phyloP scores from a whole-genome alignment of 1,140 invertebrate species.

The Agrypnia vestita region DNA sequence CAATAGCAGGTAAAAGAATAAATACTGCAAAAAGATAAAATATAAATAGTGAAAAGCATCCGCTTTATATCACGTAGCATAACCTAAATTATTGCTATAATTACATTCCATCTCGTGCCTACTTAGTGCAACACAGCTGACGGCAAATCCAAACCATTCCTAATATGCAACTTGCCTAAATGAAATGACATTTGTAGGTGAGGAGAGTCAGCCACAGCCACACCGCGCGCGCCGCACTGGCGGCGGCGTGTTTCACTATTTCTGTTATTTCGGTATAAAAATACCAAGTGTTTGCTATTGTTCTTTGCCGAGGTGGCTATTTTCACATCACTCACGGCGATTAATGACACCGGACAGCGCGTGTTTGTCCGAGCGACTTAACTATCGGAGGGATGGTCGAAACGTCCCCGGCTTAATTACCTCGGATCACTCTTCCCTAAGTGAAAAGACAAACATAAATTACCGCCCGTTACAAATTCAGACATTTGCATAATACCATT shows the following conservation, averaged over 20 bases:
- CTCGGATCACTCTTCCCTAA: background rate
- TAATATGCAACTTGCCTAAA: too few species aligned
- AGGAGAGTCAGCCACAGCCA: too few species aligned
- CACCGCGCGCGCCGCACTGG: background rate
- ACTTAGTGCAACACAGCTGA: too few species aligned
- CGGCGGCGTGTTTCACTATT: background rate
- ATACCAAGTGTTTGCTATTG: conserved; percentile 22
- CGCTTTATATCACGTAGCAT: too few species aligned
- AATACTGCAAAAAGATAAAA: too few species aligned
- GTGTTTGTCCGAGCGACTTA: conserved; percentile 12
- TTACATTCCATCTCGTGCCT: too few species aligned
- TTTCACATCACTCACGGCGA: conserved; percentile 19
- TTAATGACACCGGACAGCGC: conserved; percentile 12
- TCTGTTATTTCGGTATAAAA: background rate
- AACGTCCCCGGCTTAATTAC: conserved; percentile 6
- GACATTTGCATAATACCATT: too few species aligned
- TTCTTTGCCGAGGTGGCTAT: conserved; percentile 17
- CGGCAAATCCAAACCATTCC: too few species aligned
- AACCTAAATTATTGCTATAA: too few species aligned
- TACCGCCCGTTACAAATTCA: background rate
- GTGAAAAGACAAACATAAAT: conserved; percentile 6
- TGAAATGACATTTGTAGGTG: too few species aligned
- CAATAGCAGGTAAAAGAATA: too few species aligned
- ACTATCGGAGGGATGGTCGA: conserved; percentile 12
- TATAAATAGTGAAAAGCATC: too few species aligned